Conservation (phyloP, 2,888 invertebrate species). For the Cataglyphis altisquamis region DNA sequence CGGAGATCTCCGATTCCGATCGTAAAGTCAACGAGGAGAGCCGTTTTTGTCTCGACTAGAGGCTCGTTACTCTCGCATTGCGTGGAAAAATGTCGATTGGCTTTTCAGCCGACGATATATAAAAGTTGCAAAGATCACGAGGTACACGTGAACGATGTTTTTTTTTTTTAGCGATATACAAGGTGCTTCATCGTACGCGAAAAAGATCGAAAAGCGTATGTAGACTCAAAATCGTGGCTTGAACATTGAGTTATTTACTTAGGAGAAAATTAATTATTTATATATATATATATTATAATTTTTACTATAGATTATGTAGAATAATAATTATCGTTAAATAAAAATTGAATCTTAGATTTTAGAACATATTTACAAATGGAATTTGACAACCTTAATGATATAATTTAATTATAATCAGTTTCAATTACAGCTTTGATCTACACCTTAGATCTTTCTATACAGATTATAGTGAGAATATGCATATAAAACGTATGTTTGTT, state of each 20-base stretch:
- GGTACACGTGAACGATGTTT: background rate
- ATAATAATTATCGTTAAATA: background rate
- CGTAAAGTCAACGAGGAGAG: conserved; percentile 46
- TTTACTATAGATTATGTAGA: background rate
- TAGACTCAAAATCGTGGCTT: background rate
- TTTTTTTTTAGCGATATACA: background rate
- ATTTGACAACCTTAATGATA: background rate
- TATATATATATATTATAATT: background rate
- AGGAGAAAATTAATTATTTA: background rate
- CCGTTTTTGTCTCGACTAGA: conserved; percentile 29
- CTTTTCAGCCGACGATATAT: background rate
- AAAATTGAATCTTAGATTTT: background rate
- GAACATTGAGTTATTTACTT: background rate
- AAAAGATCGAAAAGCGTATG: background rate
- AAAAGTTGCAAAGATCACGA: conserved; percentile 13
- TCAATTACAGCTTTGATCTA: background rate
- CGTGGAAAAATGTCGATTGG: conserved; percentile 46
- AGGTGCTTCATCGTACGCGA: background rate
- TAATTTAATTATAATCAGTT: conserved; percentile 14
- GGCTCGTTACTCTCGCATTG: conserved; percentile 32
- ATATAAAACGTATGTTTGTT: conserved; percentile 26
- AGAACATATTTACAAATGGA: background rate
- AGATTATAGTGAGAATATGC: background rate
- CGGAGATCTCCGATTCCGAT: conserved; percentile 40
- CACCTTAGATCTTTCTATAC: background rate